These are phyloP conservation scores for Chrysolina oricalcia DNA, from an alignment of 2,888 invertebrate species.

Conservation along the genomic window DNA sequence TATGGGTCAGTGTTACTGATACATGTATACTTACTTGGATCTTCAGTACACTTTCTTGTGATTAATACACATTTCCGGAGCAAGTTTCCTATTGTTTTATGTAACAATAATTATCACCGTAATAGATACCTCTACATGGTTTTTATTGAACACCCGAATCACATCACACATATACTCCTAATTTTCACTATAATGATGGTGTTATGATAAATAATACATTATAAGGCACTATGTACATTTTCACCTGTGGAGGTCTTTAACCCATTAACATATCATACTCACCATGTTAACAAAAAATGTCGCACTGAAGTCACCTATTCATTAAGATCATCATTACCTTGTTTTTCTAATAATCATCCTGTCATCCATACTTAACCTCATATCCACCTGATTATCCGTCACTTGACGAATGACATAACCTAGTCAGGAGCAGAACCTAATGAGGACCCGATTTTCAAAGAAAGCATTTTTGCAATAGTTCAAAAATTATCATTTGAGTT, in stretches of 20 bases:
- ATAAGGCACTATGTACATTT: conserved; percentile 6
- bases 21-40: conserved; percentile 43
- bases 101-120: conserved; percentile 17
- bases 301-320: background rate
- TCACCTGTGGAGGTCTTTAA: conserved; percentile 26
- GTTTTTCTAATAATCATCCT: conserved; percentile 15
- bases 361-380: background rate
- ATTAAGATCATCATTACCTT: background rate
- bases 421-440: no score
- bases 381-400: background rate
- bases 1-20: conserved; percentile 29
- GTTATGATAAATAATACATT: background rate
- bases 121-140: background rate
- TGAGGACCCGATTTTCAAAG: no score
- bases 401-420: no score
- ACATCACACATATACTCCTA: conserved; percentile 6
- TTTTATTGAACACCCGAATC: conserved; percentile 2
- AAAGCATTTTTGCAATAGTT: no score
- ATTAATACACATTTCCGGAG: conserved; percentile 56
- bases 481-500: no score
- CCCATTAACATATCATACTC: conserved; percentile 22
- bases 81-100: conserved; percentile 15
- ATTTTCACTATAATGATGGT: conserved; percentile 22
- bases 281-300: background rate
- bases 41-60: conserved; percentile 51